phyloP scores from a whole-genome alignment of 2,113 vertebrate species.

The Phyllostomus hastatus region DNA sequence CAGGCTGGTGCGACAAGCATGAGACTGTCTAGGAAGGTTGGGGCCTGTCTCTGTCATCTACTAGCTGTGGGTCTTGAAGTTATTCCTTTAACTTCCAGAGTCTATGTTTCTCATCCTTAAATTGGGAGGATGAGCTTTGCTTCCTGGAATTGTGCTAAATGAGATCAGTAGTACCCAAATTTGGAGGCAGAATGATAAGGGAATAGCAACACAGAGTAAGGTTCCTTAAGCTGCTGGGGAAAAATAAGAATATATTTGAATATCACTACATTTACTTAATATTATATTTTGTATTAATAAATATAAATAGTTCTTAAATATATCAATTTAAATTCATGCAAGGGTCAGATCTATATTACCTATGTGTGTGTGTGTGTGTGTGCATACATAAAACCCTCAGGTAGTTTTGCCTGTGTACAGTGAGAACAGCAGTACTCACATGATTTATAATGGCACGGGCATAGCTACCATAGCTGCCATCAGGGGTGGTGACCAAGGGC shows the following conservation, averaged over 20 bases:
- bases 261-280: background rate
- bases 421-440: background rate
- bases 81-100: background rate
- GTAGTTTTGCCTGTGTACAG: background rate
- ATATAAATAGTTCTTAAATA: background rate
- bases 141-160: background rate
- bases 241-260: background rate
- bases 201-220: background rate
- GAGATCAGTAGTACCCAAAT: background rate
- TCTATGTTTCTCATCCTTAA: background rate
- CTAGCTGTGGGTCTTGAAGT: background rate
- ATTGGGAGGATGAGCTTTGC: background rate
- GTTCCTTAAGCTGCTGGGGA: background rate
- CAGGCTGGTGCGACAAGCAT: background rate
- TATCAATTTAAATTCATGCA: background rate
- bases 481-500: rapidly evolving
- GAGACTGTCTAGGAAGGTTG: background rate
- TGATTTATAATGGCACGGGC: background rate
- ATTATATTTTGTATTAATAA: background rate
- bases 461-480: background rate
- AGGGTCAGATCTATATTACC: background rate
- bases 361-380: background rate
- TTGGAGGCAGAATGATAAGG: background rate
- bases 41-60: background rate
- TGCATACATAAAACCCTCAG: background rate